Percentiles rank a stretch among this genome's conserved stretches.
Conservation (phyloP, 2,888 invertebrate species). For the Chrysomela aeneicollis region DNA sequence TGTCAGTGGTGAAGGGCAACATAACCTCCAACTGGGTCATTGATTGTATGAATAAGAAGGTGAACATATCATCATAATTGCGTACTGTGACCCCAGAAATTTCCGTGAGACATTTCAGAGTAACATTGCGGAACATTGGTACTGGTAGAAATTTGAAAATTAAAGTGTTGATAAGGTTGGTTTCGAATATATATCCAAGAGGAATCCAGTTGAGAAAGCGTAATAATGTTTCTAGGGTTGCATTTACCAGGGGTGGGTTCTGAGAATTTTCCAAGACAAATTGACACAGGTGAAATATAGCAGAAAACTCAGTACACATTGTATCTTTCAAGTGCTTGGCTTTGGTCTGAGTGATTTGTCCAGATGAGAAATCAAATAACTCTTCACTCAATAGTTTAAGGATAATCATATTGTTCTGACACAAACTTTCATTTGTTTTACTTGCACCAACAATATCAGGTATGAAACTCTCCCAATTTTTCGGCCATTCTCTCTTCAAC, state of each 20-base stretch:
- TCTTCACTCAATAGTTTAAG: conserved; percentile 97
- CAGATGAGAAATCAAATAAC: conserved; percentile 98
- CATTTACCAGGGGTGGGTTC: conserved; percentile 94
- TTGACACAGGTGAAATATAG: conserved; percentile 97
- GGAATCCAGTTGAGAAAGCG: conserved; percentile 99
- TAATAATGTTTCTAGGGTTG: conserved; percentile 94
- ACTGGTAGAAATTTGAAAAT: conserved; percentile 97
- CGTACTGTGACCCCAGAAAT: conserved; percentile 91
- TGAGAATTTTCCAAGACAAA: conserved; percentile 98
- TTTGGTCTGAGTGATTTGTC: conserved; percentile 98
- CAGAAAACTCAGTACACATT: conserved; percentile 99
- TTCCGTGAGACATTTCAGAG: conserved; percentile 97
- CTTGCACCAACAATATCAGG: conserved; percentile 99
- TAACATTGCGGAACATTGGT: conserved; percentile 87
- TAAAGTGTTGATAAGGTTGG: conserved; percentile 92
- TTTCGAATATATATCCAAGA: conserved; percentile 99
- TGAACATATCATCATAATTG: conserved; percentile 93
- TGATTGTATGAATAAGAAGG: conserved; percentile 87
- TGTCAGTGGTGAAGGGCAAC: conserved; percentile 90
- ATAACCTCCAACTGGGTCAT: conserved; percentile 93
- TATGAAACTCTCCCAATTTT: conserved; percentile 99
- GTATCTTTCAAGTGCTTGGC: conserved; percentile 99
- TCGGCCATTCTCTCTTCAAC: conserved; percentile 99
- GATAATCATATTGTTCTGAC: conserved; percentile 99
- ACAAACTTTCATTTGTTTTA: conserved; percentile 97